These are phyloP conservation scores for Eupleurogrammus muticus DNA, from an alignment of 2,797 vertebrate species.

Conservation along the genomic window DNA sequence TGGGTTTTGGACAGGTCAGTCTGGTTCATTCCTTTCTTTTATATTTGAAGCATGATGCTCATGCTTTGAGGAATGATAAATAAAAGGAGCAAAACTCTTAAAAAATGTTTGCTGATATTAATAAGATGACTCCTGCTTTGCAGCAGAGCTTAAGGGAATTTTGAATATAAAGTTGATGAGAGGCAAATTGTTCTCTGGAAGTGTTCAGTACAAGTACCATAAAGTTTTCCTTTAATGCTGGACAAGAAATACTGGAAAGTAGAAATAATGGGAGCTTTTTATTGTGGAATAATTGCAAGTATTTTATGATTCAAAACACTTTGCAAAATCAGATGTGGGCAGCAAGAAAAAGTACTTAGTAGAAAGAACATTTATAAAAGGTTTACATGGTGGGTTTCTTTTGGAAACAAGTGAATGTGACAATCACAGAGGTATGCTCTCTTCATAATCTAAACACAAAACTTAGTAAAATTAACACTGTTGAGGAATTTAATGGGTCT, in stretches of 20 bases:
- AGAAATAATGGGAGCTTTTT: not conserved
- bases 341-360: no score
- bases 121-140: not conserved
- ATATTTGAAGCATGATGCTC: not conserved
- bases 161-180: not conserved
- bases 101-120: not conserved
- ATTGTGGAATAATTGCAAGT: not conserved
- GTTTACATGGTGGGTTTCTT: not conserved
- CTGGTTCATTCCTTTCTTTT: not conserved
- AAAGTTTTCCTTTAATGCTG: not conserved
- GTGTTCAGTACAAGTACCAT: not conserved
- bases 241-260: not conserved
- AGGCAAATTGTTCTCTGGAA: not conserved
- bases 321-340: not conserved
- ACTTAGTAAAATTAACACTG: not conserved
- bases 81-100: not conserved
- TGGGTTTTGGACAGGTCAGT: conserved; percentile 92
- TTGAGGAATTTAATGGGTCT: not conserved
- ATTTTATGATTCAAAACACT: conserved; percentile 13
- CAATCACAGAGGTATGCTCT: not conserved
- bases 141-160: not conserved
- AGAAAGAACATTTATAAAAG: not conserved
- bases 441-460: not conserved
- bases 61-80: not conserved
- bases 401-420: not conserved